Percentiles rank a stretch among this genome's conserved stretches.
These are phyloP conservation scores for Lerema accius DNA, from an alignment of 1,140 invertebrate species.

Conservation along the genomic window DNA sequence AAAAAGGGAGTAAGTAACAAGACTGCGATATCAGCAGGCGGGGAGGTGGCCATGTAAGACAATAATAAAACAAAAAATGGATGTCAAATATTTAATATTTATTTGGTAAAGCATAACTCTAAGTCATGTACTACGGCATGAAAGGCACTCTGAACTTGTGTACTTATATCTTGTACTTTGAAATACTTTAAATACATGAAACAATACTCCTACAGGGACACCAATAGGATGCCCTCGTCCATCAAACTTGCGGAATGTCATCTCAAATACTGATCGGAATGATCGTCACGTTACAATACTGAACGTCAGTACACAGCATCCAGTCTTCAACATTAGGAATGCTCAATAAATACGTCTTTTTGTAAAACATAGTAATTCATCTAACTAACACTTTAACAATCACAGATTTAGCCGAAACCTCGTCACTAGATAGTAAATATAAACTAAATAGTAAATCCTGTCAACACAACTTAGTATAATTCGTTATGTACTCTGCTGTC, in stretches of 20 bases:
- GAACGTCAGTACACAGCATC: slow-evolving; percentile 33
- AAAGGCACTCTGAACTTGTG: slow-evolving; percentile 58
- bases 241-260: slow-evolving; percentile 48
- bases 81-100: slow-evolving; percentile 52
- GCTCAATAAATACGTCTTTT: slow-evolving; percentile 38
- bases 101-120: slow-evolving; percentile 74
- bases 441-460: slow-evolving; percentile 23
- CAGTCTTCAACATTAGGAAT: slow-evolving; percentile 49
- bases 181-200: slow-evolving; percentile 46
- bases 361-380: slow-evolving; percentile 35
- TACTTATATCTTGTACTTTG: slow-evolving; percentile 52
- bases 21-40: too few relatives aligned
- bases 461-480: slow-evolving; percentile 21
- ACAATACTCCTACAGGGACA: slow-evolving; percentile 32
- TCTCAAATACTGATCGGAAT: slow-evolving; percentile 50
- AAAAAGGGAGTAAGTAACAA: too few relatives aligned
- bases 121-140: slow-evolving; percentile 61
- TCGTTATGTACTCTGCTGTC: too few relatives aligned
- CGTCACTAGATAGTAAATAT: slow-evolving; percentile 22
- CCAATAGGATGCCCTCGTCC: slow-evolving; percentile 16
- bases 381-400: slow-evolving; percentile 41
- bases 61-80: slow-evolving; percentile 21
- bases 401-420: slow-evolving; percentile 38
- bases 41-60: not conserved
- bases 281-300: slow-evolving; percentile 38